Evolutionary conservation across 2,888 invertebrate species (phyloP), one percentile per base, ranked within the genome.

Genomic region (Leptopilina myrica): DNA sequence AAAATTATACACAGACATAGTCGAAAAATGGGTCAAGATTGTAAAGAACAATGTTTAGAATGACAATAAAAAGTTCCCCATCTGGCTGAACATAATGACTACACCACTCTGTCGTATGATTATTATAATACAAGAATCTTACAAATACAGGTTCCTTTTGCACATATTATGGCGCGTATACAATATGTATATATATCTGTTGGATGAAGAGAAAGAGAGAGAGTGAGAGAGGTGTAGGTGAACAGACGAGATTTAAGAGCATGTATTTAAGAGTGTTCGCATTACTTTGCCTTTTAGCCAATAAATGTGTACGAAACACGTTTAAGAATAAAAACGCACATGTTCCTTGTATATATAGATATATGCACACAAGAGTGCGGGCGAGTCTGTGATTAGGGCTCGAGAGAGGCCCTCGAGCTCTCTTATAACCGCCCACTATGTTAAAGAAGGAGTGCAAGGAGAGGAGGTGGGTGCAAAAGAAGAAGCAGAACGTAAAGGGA

Each of bases 301-400:
- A 76, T 80, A 77, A 73, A 65, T 59, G 66, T 33, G 49, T 64
- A 64, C 12, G 79, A 56, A 77, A 33, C 78, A 76, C 82, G 81
- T 87, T 87, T 84, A 83, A 79, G 81, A 80, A 33, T 76, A 83
- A 20, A 20, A 20, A 82, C 82, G 82, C 82, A 84, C 83, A 84
- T 80, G 85, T 84, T 86, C 82, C 73, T 84, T 84, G 83, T 83
- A 81, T 79, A 76, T 79, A 76, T 9, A 49, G 9, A 49, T 11
- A 49, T 49, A 49, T 49, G 11, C 11, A 49, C 65, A 49, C 76
- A 77, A 77, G 82, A 84, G 84, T 79, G 83, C 82, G 84, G 87
- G 84, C 86, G 86, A 89, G 87, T 83, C 89, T 88, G 88, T 91
- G 91, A 91, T 91, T 91, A 91, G 91, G 90, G 87, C 82, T 85